Evolutionary conservation across 2,797 vertebrate species (phyloP).

Genomic region (Phrynocephalus guinanensis): DNA sequence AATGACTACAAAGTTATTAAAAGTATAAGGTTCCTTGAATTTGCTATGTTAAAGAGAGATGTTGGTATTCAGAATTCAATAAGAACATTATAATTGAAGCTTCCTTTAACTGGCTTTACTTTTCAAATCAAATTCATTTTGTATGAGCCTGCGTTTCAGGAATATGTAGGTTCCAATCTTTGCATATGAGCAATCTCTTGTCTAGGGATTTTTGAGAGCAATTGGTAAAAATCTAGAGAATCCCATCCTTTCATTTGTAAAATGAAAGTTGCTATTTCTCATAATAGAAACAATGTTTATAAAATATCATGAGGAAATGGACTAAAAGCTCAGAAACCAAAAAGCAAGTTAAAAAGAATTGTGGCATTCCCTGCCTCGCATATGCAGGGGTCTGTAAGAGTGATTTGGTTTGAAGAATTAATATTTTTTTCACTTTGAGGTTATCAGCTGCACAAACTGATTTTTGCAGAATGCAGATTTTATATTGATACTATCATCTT

Average conservation of each 20-base stretch:
- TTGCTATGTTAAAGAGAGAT: slow-evolving; percentile 5
- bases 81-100: slow-evolving; percentile 30
- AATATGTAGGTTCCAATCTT: background rate
- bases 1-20: slow-evolving; percentile 13
- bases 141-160: background rate
- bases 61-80: background rate
- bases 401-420: too few species aligned
- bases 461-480: too few species aligned
- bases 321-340: background rate
- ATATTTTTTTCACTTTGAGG: background rate
- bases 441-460: background rate
- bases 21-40: slow-evolving; percentile 20
- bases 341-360: background rate
- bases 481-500: background rate
- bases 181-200: background rate
- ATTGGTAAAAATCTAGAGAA: background rate
- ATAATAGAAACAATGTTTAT: background rate
- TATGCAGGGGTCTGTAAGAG: background rate
- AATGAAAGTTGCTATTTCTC: background rate
- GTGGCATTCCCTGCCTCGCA: background rate
- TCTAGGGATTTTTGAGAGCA: background rate
- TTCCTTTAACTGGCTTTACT: background rate
- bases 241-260: background rate
- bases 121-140: background rate
- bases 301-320: background rate